phyloP scores from a whole-genome alignment of 2,797 vertebrate genomes.

The Coccyzus lansbergi region DNA sequence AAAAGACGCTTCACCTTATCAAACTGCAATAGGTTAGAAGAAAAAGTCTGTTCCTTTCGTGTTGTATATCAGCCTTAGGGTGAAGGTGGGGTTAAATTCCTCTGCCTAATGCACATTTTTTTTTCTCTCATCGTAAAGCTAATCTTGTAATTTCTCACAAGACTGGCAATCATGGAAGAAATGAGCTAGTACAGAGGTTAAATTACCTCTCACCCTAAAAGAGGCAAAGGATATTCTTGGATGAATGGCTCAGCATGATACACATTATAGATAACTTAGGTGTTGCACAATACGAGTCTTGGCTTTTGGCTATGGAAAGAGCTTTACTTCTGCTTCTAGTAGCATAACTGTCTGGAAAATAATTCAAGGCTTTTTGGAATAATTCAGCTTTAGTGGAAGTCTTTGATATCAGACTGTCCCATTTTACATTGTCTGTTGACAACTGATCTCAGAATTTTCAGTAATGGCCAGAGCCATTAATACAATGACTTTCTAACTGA shows the following conservation, averaged over 20 bases:
- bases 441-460: not conserved
- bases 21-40: not conserved
- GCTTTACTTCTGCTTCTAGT: not conserved
- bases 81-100: conserved; percentile 19
- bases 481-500: not conserved
- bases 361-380: not conserved
- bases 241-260: conserved; percentile 29
- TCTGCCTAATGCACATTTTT: not conserved
- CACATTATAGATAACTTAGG: conserved; percentile 11
- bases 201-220: conserved; percentile 47
- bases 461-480: not conserved
- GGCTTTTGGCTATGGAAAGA: not conserved
- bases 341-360: not conserved
- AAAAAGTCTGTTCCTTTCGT: not conserved
- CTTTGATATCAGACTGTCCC: not conserved
- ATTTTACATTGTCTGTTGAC: not conserved
- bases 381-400: not conserved
- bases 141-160: conserved; percentile 44
- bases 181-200: conserved; percentile 16
- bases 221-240: conserved; percentile 23
- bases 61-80: not conserved
- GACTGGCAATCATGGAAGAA: conserved; percentile 27
- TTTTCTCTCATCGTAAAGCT: conserved; percentile 5
- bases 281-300: conserved; percentile 21
- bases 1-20: not conserved